Evolutionary conservation across 2,113 vertebrate species (phyloP), one percentile per base, ranked within the genome.

Genomic region (Geococcyx californianus): DNA sequence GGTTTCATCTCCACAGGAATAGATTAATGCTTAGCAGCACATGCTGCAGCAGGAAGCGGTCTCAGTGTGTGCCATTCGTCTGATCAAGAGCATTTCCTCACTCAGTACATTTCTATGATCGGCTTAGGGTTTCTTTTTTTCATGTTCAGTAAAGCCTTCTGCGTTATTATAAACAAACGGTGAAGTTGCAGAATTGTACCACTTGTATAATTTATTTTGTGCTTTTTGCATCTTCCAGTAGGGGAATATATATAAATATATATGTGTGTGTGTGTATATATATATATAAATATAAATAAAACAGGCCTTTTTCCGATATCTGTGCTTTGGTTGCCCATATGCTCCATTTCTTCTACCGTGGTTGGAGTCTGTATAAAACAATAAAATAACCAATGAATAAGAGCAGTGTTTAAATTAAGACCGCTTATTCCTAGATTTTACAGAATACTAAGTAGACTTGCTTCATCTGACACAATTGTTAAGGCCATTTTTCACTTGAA

Each of bases 401-500:
- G 33, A 76, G 70, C 31, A 38, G 73, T 84, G 44, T 64, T 81
- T 91, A 88, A 95, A 85, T 88, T 82, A 94, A 91, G 45, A 68
- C 4, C 28, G 64, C 36, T 91, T 94, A 75, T 58, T 84, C 68
- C 73, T 76, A 31, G 49, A 73, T 94, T 96, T 94, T 83, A 90
- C 49, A 92, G 68, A 68, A 49, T 73, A 59, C 13, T 45, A 44
- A 63, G 77, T 66, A 93, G 45, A 66, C 23, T 47, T 89, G 25
- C 20, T 74, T 95, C 94, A 69, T 73, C 42, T 38, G 62, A 47
- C 77, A 84, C 74, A 85, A 2, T 34, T 58, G 68, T 47, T 91
- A 94, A 72, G 74, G 88, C 87, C 19, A 79, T 94, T 97, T 86
- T 96, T 84, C 79, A 77, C 68, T 89, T 96, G 74, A 78, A 84